A percentile compares a stretch with the other conserved stretches of the same genome.
Evolutionary conservation across 2,888 invertebrate species (phyloP).

Genomic region (Caenorhabditis doughertyi): DNA sequence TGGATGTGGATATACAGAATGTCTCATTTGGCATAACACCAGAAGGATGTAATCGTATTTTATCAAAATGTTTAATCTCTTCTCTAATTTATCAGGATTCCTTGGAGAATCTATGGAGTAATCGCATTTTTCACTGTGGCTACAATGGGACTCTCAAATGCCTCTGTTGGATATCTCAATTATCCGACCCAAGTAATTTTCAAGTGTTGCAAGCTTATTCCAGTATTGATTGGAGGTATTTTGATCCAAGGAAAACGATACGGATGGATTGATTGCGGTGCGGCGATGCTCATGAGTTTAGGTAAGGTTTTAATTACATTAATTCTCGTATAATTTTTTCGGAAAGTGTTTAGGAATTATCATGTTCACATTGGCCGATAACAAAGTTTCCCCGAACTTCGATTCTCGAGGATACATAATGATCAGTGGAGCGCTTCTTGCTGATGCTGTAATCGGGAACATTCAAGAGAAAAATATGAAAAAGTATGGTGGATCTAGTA

Average conservation of each 20-base stretch:
- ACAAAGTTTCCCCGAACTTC: constrained; percentile 86
- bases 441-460: constrained; percentile 96
- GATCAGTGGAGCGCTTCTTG: constrained; percentile 89
- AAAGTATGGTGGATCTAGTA: constrained; percentile 89
- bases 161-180: constrained; percentile 94
- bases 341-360: constrained; percentile 84
- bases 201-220: constrained; percentile 97
- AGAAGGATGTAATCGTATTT: constrained; percentile 83
- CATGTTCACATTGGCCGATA: constrained; percentile 92
- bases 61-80: background rate
- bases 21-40: constrained; percentile 85
- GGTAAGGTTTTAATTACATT: constrained; percentile 64
- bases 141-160: constrained; percentile 96
- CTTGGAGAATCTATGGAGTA: constrained; percentile 89
- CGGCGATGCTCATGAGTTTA: constrained; percentile 80
- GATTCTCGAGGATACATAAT: constrained; percentile 85
- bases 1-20: constrained; percentile 89
- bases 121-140: constrained; percentile 92
- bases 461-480: constrained; percentile 97
- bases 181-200: constrained; percentile 98
- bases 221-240: constrained; percentile 95
- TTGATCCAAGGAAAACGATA: constrained; percentile 88
- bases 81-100: constrained; percentile 87
- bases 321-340: background rate
- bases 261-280: constrained; percentile 73